A percentile compares a stretch with the other conserved stretches of the same genome.
Evolutionary conservation across 1,140 invertebrate genomes (phyloP).

Genomic region (Micrasema longulum): DNA sequence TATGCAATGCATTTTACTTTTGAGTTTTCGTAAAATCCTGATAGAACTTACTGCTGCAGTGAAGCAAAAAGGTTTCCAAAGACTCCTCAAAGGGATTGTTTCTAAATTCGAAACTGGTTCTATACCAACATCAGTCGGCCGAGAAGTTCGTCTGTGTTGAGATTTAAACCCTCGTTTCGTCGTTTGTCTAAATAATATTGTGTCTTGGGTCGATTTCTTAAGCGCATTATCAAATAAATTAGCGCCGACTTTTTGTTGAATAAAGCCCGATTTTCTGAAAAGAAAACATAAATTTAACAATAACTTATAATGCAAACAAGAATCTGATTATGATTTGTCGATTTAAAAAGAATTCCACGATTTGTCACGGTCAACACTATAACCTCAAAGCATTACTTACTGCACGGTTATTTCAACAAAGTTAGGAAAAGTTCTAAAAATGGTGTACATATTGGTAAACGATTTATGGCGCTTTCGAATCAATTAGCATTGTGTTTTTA

Average conservation of each 20-base stretch:
- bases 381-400: conserved; percentile 37
- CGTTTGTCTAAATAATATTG: conserved; percentile 38
- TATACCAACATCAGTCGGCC: conserved; percentile 34
- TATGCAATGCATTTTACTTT: too few relatives aligned
- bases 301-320: too few relatives aligned
- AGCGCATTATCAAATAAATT: conserved; percentile 13
- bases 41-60: conserved; percentile 76
- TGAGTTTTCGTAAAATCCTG: too few relatives aligned
- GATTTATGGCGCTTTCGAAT: neutral
- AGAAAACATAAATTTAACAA: neutral
- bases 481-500: conserved; percentile 30
- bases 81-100: conserved; percentile 61
- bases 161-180: conserved; percentile 47
- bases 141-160: conserved; percentile 34
- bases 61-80: conserved; percentile 78
- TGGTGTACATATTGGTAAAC: conserved; percentile 21
- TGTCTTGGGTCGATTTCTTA: conserved; percentile 18
- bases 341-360: neutral
- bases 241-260: conserved; percentile 26
- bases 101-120: conserved; percentile 9
- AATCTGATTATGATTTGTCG: neutral
- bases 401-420: conserved; percentile 37
- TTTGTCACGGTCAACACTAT: conserved; percentile 2
- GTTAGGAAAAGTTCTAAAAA: conserved; percentile 20
- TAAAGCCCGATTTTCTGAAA: conserved; percentile 38